Conservation (phyloP, 2,888 invertebrate species). For the Carpatolechia fugitivella region DNA sequence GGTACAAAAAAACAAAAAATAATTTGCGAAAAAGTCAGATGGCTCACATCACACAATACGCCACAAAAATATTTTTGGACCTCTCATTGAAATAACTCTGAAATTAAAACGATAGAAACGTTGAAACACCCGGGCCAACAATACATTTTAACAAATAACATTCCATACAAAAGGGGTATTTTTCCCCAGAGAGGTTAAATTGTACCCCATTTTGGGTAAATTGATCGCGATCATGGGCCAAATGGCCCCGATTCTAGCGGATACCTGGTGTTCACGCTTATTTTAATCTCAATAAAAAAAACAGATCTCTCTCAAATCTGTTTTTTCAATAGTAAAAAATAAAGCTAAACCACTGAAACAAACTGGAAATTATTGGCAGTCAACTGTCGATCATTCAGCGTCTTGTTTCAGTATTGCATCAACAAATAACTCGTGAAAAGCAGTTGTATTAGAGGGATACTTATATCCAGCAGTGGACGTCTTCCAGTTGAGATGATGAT, state of each 20-base stretch:
- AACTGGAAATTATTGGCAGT: too few species aligned
- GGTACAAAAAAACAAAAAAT: neutral
- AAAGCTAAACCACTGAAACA: too few species aligned
- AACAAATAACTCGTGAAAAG: too few species aligned
- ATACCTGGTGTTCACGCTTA: neutral
- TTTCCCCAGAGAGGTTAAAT: conserved; percentile 4
- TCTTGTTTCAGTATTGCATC: too few species aligned
- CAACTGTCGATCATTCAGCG: too few species aligned
- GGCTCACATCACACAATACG: neutral
- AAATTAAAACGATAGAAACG: conserved; percentile 2
- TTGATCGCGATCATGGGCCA: conserved; percentile 9
- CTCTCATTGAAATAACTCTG: neutral
- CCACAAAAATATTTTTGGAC: neutral
- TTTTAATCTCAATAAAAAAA: too few species aligned
- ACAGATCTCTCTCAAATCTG: too few species aligned
- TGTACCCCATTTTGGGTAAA: conserved; percentile 6
- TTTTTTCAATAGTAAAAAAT: too few species aligned
- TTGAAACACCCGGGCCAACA: neutral
- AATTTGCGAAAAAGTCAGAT: neutral
- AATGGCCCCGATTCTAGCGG: neutral
- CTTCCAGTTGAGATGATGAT: too few species aligned
- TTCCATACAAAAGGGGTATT: neutral
- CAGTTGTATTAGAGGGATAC: too few species aligned
- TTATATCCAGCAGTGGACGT: too few species aligned
- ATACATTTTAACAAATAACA: conserved; percentile 4